Conservation (phyloP, 2,888 invertebrate species). For the Watsonalla cultraria region DNA sequence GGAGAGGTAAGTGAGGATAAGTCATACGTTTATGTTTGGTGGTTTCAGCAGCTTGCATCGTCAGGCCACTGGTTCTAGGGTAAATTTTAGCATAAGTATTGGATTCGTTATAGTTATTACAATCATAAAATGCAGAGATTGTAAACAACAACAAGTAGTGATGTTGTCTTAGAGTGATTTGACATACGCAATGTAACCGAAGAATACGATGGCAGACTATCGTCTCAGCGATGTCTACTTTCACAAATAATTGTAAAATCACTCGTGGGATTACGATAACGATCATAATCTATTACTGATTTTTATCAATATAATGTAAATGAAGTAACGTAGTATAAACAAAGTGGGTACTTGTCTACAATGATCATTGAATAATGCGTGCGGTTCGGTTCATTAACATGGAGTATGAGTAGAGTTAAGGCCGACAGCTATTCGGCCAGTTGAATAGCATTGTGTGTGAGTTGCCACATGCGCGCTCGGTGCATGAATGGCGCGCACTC, state of each 20-base stretch:
- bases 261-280: neutral
- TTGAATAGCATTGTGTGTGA: slow-evolving; percentile 41
- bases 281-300: neutral
- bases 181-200: too few species aligned
- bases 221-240: neutral
- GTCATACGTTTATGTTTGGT: too few species aligned
- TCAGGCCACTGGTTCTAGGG: too few species aligned
- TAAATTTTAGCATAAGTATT: too few species aligned
- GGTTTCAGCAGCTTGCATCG: too few species aligned
- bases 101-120: too few species aligned
- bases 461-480: slow-evolving; percentile 43
- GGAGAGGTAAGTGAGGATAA: too few species aligned
- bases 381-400: slow-evolving; percentile 28
- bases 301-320: neutral
- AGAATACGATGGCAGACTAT: too few species aligned
- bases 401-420: slow-evolving; percentile 18
- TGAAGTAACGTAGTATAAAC: neutral
- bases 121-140: too few species aligned
- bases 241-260: neutral
- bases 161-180: too few species aligned
- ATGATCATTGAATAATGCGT: slow-evolving; percentile 6
- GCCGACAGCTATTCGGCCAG: slow-evolving; percentile 26
- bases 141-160: too few species aligned
- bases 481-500: slow-evolving; percentile 59
- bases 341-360: neutral